These are phyloP conservation scores for Agrilus cyanescens DNA, from an alignment of 2,888 invertebrate species.

Conservation along the genomic window DNA sequence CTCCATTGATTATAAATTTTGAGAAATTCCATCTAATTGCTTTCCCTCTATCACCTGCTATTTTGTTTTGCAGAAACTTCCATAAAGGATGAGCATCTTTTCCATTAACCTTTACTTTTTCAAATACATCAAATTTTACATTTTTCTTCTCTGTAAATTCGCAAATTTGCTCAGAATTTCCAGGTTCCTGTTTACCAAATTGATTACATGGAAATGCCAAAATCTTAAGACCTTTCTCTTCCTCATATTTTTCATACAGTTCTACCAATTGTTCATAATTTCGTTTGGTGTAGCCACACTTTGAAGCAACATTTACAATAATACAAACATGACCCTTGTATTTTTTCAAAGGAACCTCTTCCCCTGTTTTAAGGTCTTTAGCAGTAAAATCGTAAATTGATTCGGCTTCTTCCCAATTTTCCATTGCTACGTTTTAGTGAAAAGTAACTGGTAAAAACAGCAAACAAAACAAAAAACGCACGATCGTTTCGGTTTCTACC, in stretches of 20 bases:
- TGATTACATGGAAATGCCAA: constrained; percentile 83
- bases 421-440: no score
- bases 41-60: constrained; percentile 41
- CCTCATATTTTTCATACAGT: constrained; percentile 59
- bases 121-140: constrained; percentile 59
- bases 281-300: constrained; percentile 71
- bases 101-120: constrained; percentile 59
- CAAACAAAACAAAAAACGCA: no score
- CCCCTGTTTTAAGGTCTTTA: constrained; percentile 70
- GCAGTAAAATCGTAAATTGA: constrained; percentile 74
- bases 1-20: constrained; percentile 66
- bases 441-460: no score
- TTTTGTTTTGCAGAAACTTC: constrained; percentile 49
- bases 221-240: constrained; percentile 61
- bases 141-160: constrained; percentile 49
- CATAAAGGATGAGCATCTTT: constrained; percentile 50
- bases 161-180: constrained; percentile 48
- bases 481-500: no score
- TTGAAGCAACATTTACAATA: constrained; percentile 79
- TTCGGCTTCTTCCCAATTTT: constrained; percentile 52
- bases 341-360: constrained; percentile 64
- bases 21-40: constrained; percentile 83
- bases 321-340: constrained; percentile 73
- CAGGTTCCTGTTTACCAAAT: constrained; percentile 61
- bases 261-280: constrained; percentile 76